These are phyloP conservation scores for Acropora tenuis DNA, from an alignment of 64 coral and sea anemone genomes.

Conservation along the genomic window DNA sequence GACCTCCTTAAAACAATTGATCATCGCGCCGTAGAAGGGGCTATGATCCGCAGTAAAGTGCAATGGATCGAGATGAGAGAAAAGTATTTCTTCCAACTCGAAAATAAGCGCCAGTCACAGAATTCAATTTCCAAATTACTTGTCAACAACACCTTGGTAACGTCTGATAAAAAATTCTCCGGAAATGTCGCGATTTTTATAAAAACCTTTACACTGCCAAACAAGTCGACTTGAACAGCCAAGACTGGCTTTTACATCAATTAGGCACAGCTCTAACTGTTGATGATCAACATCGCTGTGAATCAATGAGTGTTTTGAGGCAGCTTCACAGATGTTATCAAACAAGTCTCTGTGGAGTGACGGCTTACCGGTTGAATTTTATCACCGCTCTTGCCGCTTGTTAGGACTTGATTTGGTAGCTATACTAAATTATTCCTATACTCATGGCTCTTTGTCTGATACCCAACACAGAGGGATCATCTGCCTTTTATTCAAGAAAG, in stretches of 20 bases:
- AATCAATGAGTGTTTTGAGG: background rate
- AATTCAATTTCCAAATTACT: conserved; percentile 13
- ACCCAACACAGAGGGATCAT: conserved; percentile 6
- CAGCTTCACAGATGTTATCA: background rate
- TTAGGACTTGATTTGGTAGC: background rate
- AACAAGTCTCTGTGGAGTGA: background rate
- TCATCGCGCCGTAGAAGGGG: background rate
- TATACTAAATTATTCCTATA: background rate
- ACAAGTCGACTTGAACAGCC: background rate
- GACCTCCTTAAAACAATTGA: conserved; percentile 1
- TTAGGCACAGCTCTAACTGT: background rate
- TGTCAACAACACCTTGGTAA: background rate
- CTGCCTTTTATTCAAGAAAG: conserved; percentile 30
- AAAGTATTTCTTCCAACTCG: conserved; percentile 40
- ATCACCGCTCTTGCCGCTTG: background rate
- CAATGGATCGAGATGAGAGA: conserved; percentile 34
- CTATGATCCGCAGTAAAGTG: conserved; percentile 20
- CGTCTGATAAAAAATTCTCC: too few species aligned
- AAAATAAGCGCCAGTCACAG: background rate
- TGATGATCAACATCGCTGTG: background rate
- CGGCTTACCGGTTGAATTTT: conserved; percentile 12
- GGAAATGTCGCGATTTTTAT: background rate
- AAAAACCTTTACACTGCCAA: background rate
- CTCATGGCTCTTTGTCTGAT: background rate
- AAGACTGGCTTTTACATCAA: background rate